Evolutionary conservation across 2,797 vertebrate genomes (phyloP).

Genomic region (Platyrinchus mystaceus): DNA sequence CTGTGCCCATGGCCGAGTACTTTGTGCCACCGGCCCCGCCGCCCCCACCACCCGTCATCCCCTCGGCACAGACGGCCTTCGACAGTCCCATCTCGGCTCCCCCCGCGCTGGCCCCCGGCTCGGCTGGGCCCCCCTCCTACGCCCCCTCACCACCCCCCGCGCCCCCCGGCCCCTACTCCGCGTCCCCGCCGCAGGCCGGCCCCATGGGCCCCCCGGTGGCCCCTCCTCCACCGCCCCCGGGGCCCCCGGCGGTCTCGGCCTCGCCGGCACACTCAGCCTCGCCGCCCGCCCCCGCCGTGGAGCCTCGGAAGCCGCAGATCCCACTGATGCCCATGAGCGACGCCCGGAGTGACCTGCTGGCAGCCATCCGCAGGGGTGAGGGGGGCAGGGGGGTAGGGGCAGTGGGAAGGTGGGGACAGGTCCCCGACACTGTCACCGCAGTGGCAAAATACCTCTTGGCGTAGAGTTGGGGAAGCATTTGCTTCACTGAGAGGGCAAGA

Average conservation of each 20-base stretch:
- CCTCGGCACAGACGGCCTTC: conserved; percentile 87
- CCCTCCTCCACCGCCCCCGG: conserved; percentile 83
- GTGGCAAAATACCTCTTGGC: background rate
- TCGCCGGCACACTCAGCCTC: conserved; percentile 70
- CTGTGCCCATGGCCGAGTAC: conserved; percentile 84
- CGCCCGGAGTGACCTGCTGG: conserved; percentile 89
- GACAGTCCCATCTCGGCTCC: conserved; percentile 80
- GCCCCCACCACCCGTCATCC: conserved; percentile 84
- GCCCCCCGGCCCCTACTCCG: conserved; percentile 74
- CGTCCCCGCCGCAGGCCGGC: conserved; percentile 70
- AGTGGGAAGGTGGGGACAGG: accelerated
- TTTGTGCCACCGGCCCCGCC: conserved; percentile 86
- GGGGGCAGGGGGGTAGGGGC: accelerated
- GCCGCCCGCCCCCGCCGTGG: conserved; percentile 34
- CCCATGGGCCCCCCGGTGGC: conserved; percentile 79
- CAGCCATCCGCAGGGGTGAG: conserved; percentile 88
- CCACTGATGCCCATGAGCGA: conserved; percentile 91
- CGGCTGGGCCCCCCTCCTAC: conserved; percentile 19
- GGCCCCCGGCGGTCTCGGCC: conserved; percentile 64
- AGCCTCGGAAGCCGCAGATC: conserved; percentile 80
- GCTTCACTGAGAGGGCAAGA: accelerated
- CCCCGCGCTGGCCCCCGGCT: conserved; percentile 65
- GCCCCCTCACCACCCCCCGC: conserved; percentile 55
- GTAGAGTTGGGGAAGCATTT: background rate
- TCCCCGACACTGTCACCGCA: accelerated